Base-by-base conservation (phyloP, 2,113 vertebrate species). In the Procavia capensis region DNA sequence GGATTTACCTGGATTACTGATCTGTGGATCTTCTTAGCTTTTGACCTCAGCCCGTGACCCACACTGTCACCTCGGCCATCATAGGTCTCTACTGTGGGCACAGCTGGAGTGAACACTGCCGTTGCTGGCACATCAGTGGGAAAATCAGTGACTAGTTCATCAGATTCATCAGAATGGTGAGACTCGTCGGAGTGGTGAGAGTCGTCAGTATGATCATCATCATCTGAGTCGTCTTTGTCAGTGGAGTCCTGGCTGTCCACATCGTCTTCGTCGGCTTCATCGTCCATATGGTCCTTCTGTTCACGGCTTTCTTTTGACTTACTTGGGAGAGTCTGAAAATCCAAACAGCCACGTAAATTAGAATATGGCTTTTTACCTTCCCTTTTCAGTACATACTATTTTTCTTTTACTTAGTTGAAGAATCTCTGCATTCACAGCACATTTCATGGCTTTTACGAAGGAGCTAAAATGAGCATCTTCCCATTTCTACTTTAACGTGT, bases 1-100 rank as follows among this genome's bases (percentile, higher is more conserved):
- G 0, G 50, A 59, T 57, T 98, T 98, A 98, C 98, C 98, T 98
- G 94, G 76, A 78, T 81, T 8, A 72, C 72, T 76, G 88, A 80
- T 90, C 96, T 96, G 85, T 0, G 54, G 85, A 93, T 57, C 43
- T 93, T 98, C 75, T 81, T 86, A 0, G 97, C 36, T 90, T 97
- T 98, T 85, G 96, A 93, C 66, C 34, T 97, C 80, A 96, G 14
- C 57, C 97, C 92, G 31, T 98, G 97, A 43, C 45, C 96, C 88
- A 98, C 93, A 0, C 97, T 98, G 7, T 99, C 98, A 0, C 98
- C 98, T 95, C 98, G 98, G 89, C 98, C 98, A 0, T 96, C 27
- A 0, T 96, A 94, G 75, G 91, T 88, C 61, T 98, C 97, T 10
- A 13, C 78, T 1, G 98, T 98, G 81, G 97, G 96, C 47, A 85